Conservation (phyloP, 2,888 invertebrate species). For the Pristionchus entomophagus region DNA sequence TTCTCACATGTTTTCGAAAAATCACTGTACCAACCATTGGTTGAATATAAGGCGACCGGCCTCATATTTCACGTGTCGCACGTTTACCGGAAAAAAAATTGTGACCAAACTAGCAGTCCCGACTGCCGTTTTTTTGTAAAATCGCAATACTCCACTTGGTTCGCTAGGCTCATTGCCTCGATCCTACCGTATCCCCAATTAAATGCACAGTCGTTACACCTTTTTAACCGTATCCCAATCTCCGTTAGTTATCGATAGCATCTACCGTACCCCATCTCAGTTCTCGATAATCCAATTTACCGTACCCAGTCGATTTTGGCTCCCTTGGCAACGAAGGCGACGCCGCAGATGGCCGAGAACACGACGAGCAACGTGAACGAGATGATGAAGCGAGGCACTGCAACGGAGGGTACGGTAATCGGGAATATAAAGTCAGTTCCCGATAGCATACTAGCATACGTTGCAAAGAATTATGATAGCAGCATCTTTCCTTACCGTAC, state of each 20-base stretch:
- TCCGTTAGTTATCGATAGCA: neutral
- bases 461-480: too few relatives aligned
- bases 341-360: constrained; percentile 72
- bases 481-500: too few relatives aligned
- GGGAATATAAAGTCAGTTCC: neutral
- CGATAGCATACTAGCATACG: too few relatives aligned
- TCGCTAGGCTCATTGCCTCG: neutral
- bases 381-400: constrained; percentile 71
- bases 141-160: neutral
- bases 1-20: too few relatives aligned
- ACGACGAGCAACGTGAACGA: constrained; percentile 72
- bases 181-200: neutral
- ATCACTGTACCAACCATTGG: too few relatives aligned
- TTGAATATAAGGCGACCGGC: too few relatives aligned
- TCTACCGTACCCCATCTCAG: neutral
- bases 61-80: too few relatives aligned
- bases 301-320: constrained; percentile 80
- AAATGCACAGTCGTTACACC: too few relatives aligned
- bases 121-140: neutral
- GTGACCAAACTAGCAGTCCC: too few relatives aligned
- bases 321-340: constrained; percentile 86
- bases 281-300: neutral
- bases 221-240: neutral
- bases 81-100: too few relatives aligned
- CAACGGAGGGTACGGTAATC: neutral